phyloP scores from a whole-genome alignment of 35 echinoderm and acorn worm species.

The Stichopus chloronotus region DNA sequence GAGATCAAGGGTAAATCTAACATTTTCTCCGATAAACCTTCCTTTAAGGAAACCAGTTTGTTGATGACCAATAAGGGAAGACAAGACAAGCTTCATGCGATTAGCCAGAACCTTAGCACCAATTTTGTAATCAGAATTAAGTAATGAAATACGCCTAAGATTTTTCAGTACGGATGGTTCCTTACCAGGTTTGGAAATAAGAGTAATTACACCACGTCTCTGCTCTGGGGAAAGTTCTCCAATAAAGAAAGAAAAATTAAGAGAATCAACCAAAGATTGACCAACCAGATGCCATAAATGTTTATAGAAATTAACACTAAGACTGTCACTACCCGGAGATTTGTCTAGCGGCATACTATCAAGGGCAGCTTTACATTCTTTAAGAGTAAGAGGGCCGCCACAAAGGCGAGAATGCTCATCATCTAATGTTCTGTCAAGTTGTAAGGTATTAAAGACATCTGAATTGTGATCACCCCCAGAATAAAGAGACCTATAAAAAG shows the following conservation, averaged over 20 bases:
- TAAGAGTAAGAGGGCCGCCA: neutral
- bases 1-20: conserved; percentile 16
- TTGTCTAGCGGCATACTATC: neutral
- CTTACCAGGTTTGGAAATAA: too few species aligned
- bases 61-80: too few species aligned
- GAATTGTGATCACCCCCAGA: neutral
- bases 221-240: too few species aligned
- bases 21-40: too few species aligned
- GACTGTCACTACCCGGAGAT: neutral
- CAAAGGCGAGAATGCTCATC: neutral
- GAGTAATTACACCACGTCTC: too few species aligned
- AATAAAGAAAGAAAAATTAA: conserved; percentile 26
- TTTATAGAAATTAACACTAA: neutral
- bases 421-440: neutral
- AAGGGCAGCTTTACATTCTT: neutral
- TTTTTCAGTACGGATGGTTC: too few species aligned
- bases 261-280: conserved; percentile 1
- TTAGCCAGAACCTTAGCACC: too few species aligned
- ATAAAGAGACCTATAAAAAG: conserved; percentile 5
- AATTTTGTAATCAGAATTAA: neutral
- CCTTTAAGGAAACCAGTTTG: too few species aligned
- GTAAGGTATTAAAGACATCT: neutral
- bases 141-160: too few species aligned
- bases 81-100: too few species aligned
- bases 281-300: neutral